Conservation (phyloP, 2,888 invertebrate species). For the Drosophila flavopinicola region DNA sequence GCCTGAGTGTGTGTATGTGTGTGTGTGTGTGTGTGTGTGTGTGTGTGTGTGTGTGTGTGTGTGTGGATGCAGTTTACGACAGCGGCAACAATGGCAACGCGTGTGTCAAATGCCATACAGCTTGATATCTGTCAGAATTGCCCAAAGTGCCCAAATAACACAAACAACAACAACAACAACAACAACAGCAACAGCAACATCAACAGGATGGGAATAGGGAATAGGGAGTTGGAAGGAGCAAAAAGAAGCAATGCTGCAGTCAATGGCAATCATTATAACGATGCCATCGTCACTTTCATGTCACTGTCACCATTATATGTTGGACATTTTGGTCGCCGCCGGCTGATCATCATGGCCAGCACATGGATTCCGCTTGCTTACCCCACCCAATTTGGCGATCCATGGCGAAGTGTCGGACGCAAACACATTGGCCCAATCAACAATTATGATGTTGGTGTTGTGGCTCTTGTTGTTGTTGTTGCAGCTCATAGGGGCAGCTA, state of each 20-base stretch:
- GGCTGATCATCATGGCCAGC: conserved; percentile 19
- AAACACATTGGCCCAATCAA: conserved; percentile 27
- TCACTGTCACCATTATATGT: conserved; percentile 22
- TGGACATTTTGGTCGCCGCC: conserved; percentile 10
- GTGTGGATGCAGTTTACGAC: conserved; percentile 31
- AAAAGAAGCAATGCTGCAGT: conserved; percentile 30
- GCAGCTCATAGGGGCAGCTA: conserved; percentile 10
- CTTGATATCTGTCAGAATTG: conserved; percentile 66
- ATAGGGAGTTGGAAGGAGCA: too few relatives aligned
- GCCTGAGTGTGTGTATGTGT: too few relatives aligned
- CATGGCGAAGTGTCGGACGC: conserved; percentile 22
- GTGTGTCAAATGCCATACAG: conserved; percentile 61
- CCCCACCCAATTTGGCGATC: conserved; percentile 30
- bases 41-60: conserved; percentile 2
- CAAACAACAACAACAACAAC: conserved; percentile 3
- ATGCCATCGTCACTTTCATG: conserved; percentile 33
- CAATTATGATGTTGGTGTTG: conserved; percentile 5
- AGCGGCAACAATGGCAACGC: conserved; percentile 50
- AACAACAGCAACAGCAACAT: conserved; percentile 1
- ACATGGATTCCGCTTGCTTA: conserved; percentile 27
- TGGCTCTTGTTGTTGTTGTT: too few relatives aligned
- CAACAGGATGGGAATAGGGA: too few relatives aligned
- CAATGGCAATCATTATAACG: conserved; percentile 51
- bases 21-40: too few relatives aligned
- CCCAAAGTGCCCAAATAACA: conserved; percentile 13